These are phyloP conservation scores for Monomorium pharaonis DNA, from an alignment of 1,140 invertebrate genomes.

Conservation along the genomic window DNA sequence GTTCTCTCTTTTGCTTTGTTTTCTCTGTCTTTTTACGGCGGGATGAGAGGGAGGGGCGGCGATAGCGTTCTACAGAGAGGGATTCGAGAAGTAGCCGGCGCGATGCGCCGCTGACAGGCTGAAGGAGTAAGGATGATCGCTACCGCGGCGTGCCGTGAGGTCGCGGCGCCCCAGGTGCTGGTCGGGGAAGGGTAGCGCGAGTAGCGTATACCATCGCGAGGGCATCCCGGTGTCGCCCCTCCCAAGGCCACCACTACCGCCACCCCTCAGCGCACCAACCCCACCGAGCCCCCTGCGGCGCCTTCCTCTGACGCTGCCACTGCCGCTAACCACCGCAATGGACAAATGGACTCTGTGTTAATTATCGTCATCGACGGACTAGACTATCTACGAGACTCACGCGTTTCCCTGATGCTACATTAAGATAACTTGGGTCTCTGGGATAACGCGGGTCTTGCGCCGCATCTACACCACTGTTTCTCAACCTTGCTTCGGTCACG, in stretches of 20 bases:
- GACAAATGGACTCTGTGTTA: conserved; percentile 80
- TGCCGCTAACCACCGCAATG: conserved; percentile 81
- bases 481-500: conserved; percentile 3
- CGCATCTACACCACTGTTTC: conserved; percentile 26
- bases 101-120: conserved; percentile 86
- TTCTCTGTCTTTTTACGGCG: conserved; percentile 1
- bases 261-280: conserved; percentile 83
- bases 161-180: conserved; percentile 94
- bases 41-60: conserved; percentile 19
- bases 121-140: conserved; percentile 86
- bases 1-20: conserved; percentile 19
- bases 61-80: conserved; percentile 79
- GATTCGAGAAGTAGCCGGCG: conserved; percentile 94
- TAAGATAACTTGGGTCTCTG: not conserved
- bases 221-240: conserved; percentile 86
- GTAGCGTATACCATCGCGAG: conserved; percentile 94
- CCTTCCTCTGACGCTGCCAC: conserved; percentile 82
- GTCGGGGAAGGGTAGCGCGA: conserved; percentile 96
- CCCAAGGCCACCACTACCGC: conserved; percentile 83
- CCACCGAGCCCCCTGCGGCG: conserved; percentile 82
- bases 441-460: conserved; percentile 2
- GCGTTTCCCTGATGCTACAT: conserved; percentile 5
- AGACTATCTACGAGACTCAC: conserved; percentile 24
- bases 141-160: conserved; percentile 89
- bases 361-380: conserved; percentile 57